Percentiles rank a stretch among this genome's conserved stretches.
These are phyloP conservation scores for Balaenoptera acutorostrata DNA, from an alignment of 2,113 vertebrate species.

Conservation along the genomic window DNA sequence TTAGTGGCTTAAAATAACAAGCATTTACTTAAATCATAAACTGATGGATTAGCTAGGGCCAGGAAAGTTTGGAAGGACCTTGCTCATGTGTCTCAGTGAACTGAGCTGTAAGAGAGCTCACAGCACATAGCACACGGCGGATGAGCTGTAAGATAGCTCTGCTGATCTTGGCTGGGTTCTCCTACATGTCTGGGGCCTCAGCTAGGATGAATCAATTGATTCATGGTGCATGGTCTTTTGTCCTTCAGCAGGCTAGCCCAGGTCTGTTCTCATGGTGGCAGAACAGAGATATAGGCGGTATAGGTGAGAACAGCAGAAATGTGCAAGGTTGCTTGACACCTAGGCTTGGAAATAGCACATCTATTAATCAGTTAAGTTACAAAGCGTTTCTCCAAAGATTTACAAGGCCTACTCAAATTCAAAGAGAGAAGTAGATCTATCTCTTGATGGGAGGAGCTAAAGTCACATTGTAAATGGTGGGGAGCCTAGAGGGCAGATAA, in stretches of 20 bases:
- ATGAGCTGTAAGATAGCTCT: neutral
- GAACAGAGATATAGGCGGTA: neutral
- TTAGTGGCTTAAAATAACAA: neutral
- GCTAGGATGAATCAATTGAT: neutral
- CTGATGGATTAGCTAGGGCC: neutral
- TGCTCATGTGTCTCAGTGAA: neutral
- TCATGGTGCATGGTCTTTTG: neutral
- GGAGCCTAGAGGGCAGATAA: neutral
- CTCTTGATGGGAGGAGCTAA: neutral
- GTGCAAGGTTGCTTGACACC: neutral
- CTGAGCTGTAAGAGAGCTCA: neutral
- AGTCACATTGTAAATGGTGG: neutral
- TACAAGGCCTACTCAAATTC: neutral
- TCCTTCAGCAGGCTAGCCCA: neutral
- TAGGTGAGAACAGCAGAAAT: neutral
- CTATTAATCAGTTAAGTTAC: neutral
- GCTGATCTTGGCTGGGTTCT: neutral
- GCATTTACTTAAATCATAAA: neutral
- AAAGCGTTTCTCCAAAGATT: neutral
- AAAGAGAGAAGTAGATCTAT: neutral
- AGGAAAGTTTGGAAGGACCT: neutral
- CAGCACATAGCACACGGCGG: too few relatives aligned
- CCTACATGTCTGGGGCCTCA: neutral
- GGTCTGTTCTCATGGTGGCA: neutral
- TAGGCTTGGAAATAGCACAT: neutral